These are phyloP conservation scores for Glaucomys volans DNA, from an alignment of 2,113 vertebrate genomes.

Conservation along the genomic window DNA sequence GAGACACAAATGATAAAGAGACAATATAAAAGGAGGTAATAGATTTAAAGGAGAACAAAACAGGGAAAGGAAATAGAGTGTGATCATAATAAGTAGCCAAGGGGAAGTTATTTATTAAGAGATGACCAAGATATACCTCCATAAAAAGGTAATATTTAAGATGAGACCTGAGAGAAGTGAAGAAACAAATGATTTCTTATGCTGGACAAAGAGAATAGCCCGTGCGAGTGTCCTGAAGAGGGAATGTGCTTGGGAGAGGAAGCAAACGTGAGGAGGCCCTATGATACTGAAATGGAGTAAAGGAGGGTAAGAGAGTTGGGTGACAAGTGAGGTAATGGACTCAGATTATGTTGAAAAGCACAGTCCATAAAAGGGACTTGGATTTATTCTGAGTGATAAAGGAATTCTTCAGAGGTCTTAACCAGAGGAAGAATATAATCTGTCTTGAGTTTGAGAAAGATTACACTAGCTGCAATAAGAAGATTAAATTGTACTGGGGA, in stretches of 20 bases:
- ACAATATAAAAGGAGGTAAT: not conserved
- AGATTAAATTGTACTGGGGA: not conserved
- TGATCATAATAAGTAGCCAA: not conserved
- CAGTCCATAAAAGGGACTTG: not conserved
- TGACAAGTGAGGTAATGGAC: not conserved
- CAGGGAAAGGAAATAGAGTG: not conserved
- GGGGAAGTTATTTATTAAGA: not conserved
- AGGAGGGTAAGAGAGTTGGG: not conserved
- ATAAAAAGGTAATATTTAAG: not conserved
- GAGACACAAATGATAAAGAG: not conserved
- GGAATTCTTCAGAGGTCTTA: not conserved
- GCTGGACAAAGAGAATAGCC: not conserved
- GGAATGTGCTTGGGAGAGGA: not conserved
- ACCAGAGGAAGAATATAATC: not conserved
- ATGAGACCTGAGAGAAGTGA: not conserved
- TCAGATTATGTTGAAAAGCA: not conserved
- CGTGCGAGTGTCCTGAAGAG: not conserved
- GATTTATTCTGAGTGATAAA: slow-evolving; percentile 18
- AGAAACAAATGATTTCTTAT: not conserved
- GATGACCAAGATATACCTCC: not conserved
- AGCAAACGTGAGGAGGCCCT: not conserved
- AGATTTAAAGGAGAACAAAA: not conserved
- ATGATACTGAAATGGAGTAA: not conserved
- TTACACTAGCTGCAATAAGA: not conserved
- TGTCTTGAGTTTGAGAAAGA: not conserved